Evolutionary conservation across 2,888 invertebrate species (phyloP).

Genomic region (Rhagophthalmus giganteus): DNA sequence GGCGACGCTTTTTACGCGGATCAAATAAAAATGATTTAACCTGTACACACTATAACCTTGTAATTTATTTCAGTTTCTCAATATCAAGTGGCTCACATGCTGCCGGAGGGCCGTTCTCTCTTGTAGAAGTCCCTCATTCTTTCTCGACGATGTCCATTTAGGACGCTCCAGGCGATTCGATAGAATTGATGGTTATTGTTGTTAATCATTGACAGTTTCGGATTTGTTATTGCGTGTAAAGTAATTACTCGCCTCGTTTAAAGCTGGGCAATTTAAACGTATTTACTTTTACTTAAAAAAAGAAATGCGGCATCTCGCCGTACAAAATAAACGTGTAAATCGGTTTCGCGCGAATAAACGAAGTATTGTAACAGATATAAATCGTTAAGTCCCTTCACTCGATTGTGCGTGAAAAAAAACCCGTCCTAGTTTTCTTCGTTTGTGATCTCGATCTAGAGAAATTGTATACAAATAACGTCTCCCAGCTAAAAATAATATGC

Average conservation of each 20-base stretch:
- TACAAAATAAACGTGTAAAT: too few species aligned
- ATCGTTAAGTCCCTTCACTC: too few species aligned
- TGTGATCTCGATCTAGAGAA: not conserved
- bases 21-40: constrained; percentile 2
- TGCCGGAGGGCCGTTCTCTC: constrained; percentile 45
- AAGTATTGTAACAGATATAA: too few species aligned
- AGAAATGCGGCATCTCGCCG: too few species aligned
- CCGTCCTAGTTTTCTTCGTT: too few species aligned
- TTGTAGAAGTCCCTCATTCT: constrained; percentile 36
- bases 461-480: not conserved
- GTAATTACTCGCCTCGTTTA: too few species aligned
- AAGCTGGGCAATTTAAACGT: too few species aligned
- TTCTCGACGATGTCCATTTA: constrained; percentile 31
- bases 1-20: too few species aligned
- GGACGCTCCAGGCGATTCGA: constrained; percentile 32
- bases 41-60: constrained; percentile 3
- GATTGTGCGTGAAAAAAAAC: too few species aligned
- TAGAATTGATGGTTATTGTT: constrained; percentile 30
- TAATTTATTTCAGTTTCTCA: constrained; percentile 39
- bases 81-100: constrained; percentile 43
- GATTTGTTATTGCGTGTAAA: constrained; percentile 7
- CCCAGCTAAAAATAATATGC: too few species aligned
- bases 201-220: constrained; percentile 32
- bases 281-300: too few species aligned
- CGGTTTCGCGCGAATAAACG: too few species aligned